phyloP scores from a whole-genome alignment of 2,888 invertebrate species.

The Onchidella celtica region DNA sequence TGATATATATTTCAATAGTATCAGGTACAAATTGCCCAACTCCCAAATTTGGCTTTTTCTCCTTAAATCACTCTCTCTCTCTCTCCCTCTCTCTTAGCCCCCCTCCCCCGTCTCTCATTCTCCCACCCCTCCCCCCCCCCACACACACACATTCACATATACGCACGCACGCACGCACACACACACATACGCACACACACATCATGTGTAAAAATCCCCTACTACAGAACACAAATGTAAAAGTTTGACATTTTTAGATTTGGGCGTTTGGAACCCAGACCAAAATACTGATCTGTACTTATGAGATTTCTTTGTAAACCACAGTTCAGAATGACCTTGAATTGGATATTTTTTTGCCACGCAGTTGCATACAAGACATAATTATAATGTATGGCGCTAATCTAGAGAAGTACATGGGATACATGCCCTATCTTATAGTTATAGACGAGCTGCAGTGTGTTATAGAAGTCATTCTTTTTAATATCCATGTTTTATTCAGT shows the following conservation, averaged over 20 bases:
- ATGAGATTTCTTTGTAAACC: no score
- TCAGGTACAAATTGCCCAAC: no score
- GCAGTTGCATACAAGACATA: not conserved
- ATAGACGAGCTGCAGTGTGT: no score
- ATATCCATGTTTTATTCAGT: no score
- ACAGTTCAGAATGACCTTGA: no score
- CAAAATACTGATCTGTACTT: no score
- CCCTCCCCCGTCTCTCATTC: not conserved
- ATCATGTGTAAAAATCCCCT: no score
- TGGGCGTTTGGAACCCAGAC: no score
- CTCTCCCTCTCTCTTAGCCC: not conserved
- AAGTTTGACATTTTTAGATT: no score
- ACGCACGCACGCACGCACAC: slow-evolving; percentile 18
- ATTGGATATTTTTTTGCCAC: not conserved
- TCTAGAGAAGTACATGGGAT: not conserved
- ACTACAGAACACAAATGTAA: no score
- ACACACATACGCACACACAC: slow-evolving; percentile 6
- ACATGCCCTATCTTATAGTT: not conserved
- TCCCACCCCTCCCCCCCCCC: not conserved
- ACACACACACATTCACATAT: slow-evolving; percentile 10
- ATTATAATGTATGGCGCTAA: not conserved
- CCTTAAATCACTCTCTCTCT: not conserved
- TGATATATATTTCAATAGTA: no score
- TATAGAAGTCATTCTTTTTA: no score
- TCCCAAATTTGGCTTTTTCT: not conserved